Evolutionary conservation across 2,888 invertebrate genomes (phyloP), one percentile per base, ranked within the genome.

Genomic region (Spisula solida): DNA sequence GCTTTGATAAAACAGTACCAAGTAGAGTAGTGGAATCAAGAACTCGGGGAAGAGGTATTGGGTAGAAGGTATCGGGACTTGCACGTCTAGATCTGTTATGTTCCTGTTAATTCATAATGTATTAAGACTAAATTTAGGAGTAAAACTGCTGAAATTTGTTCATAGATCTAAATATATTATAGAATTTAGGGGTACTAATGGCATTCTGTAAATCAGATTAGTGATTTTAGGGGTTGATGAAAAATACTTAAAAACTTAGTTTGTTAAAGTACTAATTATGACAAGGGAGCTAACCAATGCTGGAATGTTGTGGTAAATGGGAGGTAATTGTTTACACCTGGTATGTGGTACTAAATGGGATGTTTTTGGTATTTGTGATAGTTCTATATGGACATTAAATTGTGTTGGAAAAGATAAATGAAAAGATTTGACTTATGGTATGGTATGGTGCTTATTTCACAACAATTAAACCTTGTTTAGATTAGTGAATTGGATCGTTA

Each of bases 331-430:
- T 60, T 60, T 1, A 60, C 51, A 51, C 14, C n/a, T 51, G 51
- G 51, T 51, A n/a, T 60, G 60, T 60, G 60, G 60, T 60, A n/a
- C n/a, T n/a, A n/a, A n/a, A 60, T n/a, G 60, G 60, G 60, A 60
- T 6, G 18, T 20, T 51, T 47, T 51, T 51, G 51, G 14, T 51
- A 51, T 51, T 4, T 51, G 12, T 51, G 51, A 41, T 41, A 41
- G 41, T 41, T 41, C 4, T 41, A 5, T 41, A 41, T 41, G 41
- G 41, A 41, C 41, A 41, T 5, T 10, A 12, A 14, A 51, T 47
- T 8, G 47, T 8, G 47, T 51, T 51, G 16, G 14, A 51, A 51
- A 16, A 51, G 41, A 41, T 41, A 41, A 41, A n/a, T n/a, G n/a
- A n/a, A n/a, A 41, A 41, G 2, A 41, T 41, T 41, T 2, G 8